Base-by-base conservation (phyloP, 2,113 vertebrate genomes). In the Odocoileus virginianus region DNA sequence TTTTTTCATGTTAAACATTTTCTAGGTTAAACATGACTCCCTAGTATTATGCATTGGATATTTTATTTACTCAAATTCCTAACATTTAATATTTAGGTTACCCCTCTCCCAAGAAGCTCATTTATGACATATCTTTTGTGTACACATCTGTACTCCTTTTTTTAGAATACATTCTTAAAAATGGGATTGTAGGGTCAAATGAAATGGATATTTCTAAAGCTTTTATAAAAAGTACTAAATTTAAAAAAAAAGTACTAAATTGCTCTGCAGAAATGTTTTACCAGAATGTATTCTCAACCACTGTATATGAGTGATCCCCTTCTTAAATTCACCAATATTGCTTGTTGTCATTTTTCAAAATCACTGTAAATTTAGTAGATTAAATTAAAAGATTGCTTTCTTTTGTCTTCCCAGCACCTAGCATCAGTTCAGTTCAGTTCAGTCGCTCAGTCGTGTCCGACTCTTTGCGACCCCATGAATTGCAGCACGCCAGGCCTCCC, bases 91-190 rank as follows among this genome's bases (percentile, higher is more conserved):
- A 86, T 94, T 86, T 86, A 89, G 19, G 33, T 83, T 17, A 33
- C 30, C 40, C 12, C 54, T 23, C 5, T 58, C 30, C 40, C 55
- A 54, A 82, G 55, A 25, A 57, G 61, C 23, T 91, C 58, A 82
- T 87, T 82, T 91, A 71, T 91, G 50, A 43, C 54, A 86, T 60
- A 84, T 71, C 45, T 87, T 47, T 90, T 58, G 17, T 58, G 10
- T 36, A 25, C 92, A 47, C 81, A 84, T 79, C 7, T 78, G 45
- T 50, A 23, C 28, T 81, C 27, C 33, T 71, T 86, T 93, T 58
- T 60, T 92, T 57, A 85, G 74, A 91, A 78, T 94, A 87, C 91
- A 36, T 92, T 95, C 3, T 79, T 85, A 47, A 79, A 93, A 89
- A 60, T 91, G 27, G 43, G 89, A 91, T 55, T 91, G 16, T 13